phyloP scores from a whole-genome alignment of 2,113 vertebrate genomes.

The Anhinga anhinga region DNA sequence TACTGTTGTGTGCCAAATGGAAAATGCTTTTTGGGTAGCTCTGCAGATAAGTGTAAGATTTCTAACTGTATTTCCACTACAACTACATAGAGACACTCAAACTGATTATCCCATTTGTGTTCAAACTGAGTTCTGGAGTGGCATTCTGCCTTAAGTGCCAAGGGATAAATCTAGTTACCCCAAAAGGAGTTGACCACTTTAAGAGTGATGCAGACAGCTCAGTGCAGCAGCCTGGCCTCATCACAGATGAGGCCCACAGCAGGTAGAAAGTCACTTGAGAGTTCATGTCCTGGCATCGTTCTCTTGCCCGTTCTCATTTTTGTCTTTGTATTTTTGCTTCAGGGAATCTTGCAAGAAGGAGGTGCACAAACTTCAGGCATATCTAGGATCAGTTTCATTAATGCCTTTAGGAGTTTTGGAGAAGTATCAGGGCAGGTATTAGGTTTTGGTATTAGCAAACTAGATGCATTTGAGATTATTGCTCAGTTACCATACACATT shows the following conservation, averaged over 20 bases:
- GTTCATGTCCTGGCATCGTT: neutral
- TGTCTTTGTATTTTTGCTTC: neutral
- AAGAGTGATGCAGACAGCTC: neutral
- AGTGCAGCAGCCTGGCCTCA: neutral
- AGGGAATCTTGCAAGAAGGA: neutral
- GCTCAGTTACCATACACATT: neutral
- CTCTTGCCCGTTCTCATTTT: neutral
- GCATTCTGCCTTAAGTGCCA: neutral
- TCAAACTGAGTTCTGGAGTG: neutral
- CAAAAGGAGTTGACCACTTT: neutral
- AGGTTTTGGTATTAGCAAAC: neutral
- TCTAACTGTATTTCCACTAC: neutral
- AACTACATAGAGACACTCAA: neutral
- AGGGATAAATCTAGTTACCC: neutral
- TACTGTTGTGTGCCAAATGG: neutral
- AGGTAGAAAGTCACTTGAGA: neutral
- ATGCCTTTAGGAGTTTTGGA: neutral
- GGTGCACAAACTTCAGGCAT: neutral
- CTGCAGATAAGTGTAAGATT: neutral
- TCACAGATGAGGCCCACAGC: neutral
- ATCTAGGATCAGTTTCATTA: neutral
- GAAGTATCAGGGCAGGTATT: neutral
- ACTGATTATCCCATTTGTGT: neutral
- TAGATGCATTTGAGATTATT: neutral
- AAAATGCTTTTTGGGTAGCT: neutral